Conservation (phyloP, 2,113 vertebrate species). For the Chroicocephalus ridibundus region DNA sequence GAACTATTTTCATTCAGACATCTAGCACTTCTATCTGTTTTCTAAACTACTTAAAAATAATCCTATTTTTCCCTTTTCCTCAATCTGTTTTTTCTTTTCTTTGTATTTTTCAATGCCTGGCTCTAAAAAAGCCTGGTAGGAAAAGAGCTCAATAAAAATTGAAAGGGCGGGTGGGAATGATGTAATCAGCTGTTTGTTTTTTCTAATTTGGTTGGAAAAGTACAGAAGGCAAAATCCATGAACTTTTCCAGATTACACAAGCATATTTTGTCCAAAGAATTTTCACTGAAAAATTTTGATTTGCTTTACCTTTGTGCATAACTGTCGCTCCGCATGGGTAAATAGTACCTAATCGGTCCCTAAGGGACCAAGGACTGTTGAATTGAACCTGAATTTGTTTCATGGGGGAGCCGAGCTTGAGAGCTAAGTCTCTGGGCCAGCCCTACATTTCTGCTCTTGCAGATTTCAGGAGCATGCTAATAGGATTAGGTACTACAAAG, state of each 20-base stretch:
- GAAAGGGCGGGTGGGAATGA: neutral
- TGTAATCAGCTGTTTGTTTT: neutral
- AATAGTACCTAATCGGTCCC: neutral
- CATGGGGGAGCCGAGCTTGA: neutral
- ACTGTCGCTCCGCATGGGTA: fast-evolving
- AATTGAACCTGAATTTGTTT: neutral
- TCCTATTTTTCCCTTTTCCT: neutral
- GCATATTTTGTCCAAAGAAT: neutral
- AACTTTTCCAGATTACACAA: neutral
- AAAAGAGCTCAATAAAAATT: neutral
- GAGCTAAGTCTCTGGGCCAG: neutral
- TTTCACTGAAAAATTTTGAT: neutral
- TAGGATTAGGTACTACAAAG: slow-evolving; percentile 41
- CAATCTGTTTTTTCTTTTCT: neutral
- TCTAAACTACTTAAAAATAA: neutral
- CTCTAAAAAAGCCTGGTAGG: neutral
- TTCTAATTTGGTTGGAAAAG: neutral
- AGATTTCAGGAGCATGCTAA: slow-evolving; percentile 41
- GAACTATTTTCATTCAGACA: neutral
- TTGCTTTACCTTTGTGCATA: neutral
- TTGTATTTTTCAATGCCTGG: neutral
- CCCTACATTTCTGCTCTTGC: neutral
- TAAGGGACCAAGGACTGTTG: neutral
- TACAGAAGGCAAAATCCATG: neutral
- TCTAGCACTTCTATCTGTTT: neutral